These are phyloP conservation scores for Cyclargus thomasi DNA, from an alignment of 1,140 invertebrate species.

Conservation along the genomic window DNA sequence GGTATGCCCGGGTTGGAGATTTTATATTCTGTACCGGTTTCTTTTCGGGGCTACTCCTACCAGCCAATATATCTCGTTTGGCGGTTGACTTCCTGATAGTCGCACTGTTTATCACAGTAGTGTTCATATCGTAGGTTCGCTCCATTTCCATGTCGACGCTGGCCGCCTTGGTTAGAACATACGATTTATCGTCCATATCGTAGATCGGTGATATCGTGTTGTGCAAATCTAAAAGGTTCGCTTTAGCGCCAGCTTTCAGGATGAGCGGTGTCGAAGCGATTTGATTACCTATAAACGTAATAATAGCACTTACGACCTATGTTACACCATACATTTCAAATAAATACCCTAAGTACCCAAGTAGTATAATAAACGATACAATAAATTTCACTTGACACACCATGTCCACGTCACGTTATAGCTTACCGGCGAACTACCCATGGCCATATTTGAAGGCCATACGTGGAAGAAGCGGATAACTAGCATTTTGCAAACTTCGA, in stretches of 20 bases:
- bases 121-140: constrained; percentile 48
- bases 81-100: constrained; percentile 46
- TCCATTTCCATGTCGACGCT: constrained; percentile 37
- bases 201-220: constrained; percentile 64
- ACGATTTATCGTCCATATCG: constrained; percentile 55
- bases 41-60: constrained; percentile 47
- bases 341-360: no score
- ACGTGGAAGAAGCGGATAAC: no score
- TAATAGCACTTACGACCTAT: no score
- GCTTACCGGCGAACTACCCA: no score
- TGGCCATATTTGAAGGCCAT: no score
- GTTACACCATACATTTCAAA: no score
- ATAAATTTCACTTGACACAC: no score
- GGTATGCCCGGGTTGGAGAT: constrained; percentile 31
- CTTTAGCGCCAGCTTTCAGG: constrained; percentile 38
- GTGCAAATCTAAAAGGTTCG: constrained; percentile 49
- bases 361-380: no score
- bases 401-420: no score
- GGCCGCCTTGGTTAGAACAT: constrained; percentile 39
- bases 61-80: constrained; percentile 53
- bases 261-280: constrained; percentile 57
- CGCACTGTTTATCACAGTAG: constrained; percentile 54
- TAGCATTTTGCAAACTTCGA: no score
- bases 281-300: constrained; percentile 28
- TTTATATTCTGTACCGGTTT: constrained; percentile 31